Conservation (phyloP, 2,797 vertebrate genomes). For the Sebastes variabilis region DNA sequence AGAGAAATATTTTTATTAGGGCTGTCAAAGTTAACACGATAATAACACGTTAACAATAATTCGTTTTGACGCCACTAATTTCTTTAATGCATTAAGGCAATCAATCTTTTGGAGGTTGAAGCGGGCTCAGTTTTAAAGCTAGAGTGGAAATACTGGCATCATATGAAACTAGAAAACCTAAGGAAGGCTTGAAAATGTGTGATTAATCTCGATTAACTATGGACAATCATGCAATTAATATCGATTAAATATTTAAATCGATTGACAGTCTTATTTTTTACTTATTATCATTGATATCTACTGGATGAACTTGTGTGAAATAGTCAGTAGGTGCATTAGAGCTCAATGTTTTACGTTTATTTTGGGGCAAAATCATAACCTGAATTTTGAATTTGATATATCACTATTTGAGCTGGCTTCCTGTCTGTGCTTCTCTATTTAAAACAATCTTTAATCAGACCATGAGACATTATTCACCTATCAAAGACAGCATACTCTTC, state of each 20-base stretch:
- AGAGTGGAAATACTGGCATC: too few species aligned
- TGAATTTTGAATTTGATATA: neutral
- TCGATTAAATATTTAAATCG: accelerated
- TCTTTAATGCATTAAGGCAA: too few species aligned
- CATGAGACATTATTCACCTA: constrained; percentile 79
- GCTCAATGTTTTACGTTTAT: neutral
- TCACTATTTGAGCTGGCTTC: neutral
- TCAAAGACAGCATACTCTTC: constrained; percentile 86
- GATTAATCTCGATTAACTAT: too few species aligned
- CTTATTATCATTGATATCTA: neutral
- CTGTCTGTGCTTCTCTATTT: neutral
- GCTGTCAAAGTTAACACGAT: too few species aligned
- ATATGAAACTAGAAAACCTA: too few species aligned
- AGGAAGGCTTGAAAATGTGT: too few species aligned
- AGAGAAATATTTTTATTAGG: neutral
- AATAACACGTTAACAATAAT: too few species aligned
- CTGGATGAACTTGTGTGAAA: neutral
- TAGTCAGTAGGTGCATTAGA: neutral
- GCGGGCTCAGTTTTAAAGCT: too few species aligned
- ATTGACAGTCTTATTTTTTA: too few species aligned
- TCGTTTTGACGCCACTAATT: too few species aligned
- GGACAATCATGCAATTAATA: too few species aligned
- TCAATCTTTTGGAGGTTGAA: too few species aligned
- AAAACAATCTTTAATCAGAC: neutral
- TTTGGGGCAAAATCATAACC: neutral